A percentile compares a stretch with the other conserved stretches of the same genome.
Evolutionary conservation across 2,797 vertebrate genomes (phyloP).

Genomic region (Tamandua tetradactyla): DNA sequence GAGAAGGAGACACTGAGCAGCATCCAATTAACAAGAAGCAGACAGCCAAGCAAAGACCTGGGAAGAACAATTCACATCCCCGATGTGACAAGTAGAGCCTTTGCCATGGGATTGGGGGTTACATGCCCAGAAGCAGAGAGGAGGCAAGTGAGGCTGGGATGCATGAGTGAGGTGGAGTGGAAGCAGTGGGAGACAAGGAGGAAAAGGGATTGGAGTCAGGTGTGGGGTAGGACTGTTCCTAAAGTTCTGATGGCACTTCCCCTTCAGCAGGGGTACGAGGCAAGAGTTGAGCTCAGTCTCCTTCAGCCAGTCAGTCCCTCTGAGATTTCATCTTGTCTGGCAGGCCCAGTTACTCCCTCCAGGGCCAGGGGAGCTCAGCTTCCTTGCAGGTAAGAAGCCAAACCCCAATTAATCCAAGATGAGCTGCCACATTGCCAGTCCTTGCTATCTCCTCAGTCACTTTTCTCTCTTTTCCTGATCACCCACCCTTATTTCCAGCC

Average conservation of each 20-base stretch:
- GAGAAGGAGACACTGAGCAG: not conserved
- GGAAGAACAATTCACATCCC: not conserved
- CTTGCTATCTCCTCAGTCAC: not conserved
- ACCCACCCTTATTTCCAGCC: not conserved
- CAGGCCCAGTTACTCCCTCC: not conserved
- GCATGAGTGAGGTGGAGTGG: not conserved
- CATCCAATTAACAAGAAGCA: not conserved
- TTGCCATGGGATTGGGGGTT: not conserved
- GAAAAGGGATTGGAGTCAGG: not conserved
- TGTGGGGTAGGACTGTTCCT: not conserved
- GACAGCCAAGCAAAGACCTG: not conserved
- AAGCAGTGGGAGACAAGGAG: not conserved
- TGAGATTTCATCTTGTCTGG: not conserved
- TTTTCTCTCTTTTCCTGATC: not conserved
- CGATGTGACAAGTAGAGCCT: not conserved
- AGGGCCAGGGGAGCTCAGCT: not conserved
- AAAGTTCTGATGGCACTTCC: not conserved
- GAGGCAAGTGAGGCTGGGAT: not conserved
- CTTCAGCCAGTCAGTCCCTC: not conserved
- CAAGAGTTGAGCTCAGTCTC: not conserved
- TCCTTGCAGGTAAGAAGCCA: not conserved
- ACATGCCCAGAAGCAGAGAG: not conserved
- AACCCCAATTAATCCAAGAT: not conserved
- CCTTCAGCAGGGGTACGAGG: not conserved
- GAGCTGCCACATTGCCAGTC: not conserved